Conservation (phyloP, 2,113 vertebrate species). For the Catagonus wagneri region DNA sequence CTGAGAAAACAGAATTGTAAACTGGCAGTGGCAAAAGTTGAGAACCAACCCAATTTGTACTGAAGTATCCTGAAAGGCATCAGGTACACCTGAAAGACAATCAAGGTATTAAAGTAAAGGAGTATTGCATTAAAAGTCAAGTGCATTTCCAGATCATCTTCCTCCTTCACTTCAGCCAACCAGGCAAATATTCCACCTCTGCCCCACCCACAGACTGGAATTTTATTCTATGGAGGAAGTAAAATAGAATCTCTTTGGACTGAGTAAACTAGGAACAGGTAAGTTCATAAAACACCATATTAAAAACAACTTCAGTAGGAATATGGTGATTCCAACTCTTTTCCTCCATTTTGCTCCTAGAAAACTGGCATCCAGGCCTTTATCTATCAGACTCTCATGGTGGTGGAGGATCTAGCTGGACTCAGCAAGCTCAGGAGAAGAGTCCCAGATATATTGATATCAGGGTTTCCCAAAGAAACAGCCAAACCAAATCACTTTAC, state of each 20-base stretch:
- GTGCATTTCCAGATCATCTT: not conserved
- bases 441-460: not conserved
- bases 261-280: not conserved
- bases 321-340: not conserved
- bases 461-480: not conserved
- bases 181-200: not conserved
- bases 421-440: not conserved
- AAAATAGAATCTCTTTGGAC: not conserved
- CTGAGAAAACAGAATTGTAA: constrained; percentile 19
- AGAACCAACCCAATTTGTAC: not conserved
- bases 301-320: not conserved
- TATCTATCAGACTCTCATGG: not conserved
- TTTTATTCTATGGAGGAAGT: not conserved
- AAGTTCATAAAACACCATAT: not conserved
- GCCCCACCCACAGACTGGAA: not conserved
- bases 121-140: not conserved
- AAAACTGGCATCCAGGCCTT: not conserved
- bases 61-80: not conserved
- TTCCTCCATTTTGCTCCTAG: not conserved
- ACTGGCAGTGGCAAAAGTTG: not conserved
- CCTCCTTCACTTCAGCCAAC: not conserved
- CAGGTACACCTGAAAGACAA: not conserved
- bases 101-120: not conserved
- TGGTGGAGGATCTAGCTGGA: not conserved
- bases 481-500: not conserved